These are phyloP conservation scores for Scopus umbretta DNA, from an alignment of 2,113 vertebrate genomes.

Conservation along the genomic window DNA sequence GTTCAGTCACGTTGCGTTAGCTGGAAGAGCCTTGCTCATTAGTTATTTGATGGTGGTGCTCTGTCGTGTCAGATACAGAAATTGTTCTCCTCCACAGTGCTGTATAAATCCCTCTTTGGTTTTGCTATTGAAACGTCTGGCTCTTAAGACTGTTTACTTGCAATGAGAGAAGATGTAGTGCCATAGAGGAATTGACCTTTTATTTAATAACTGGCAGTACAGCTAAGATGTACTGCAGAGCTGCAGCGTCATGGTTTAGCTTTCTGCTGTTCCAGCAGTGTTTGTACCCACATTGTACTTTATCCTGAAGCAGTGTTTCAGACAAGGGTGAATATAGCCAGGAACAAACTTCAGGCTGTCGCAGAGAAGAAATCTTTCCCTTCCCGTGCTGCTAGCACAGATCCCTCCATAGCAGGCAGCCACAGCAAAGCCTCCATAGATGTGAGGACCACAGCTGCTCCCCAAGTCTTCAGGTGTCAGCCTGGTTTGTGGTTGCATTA, in stretches of 20 bases:
- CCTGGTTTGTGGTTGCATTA: not conserved
- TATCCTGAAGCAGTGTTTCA: not conserved
- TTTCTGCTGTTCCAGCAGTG: not conserved
- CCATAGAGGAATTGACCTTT: not conserved
- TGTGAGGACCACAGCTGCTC: not conserved
- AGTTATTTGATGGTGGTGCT: not conserved
- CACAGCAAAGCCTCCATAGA: not conserved
- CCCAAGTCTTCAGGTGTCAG: not conserved
- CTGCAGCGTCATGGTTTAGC: not conserved
- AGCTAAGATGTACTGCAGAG: not conserved
- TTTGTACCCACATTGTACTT: not conserved
- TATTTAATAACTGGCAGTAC: not conserved
- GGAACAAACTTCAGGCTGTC: not conserved
- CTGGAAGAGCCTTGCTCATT: not conserved
- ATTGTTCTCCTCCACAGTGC: not conserved
- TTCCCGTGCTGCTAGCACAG: not conserved
- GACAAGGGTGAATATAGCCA: not conserved
- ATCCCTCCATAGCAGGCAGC: not conserved
- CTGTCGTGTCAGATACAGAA: not conserved
- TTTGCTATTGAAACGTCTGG: not conserved
- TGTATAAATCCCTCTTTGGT: not conserved
- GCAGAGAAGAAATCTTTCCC: not conserved
- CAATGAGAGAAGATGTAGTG: not conserved
- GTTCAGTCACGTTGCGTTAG: rapidly evolving
- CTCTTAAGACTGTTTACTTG: not conserved